Evolutionary conservation across 2,113 vertebrate genomes (phyloP).

Genomic region (Canis aureus): DNA sequence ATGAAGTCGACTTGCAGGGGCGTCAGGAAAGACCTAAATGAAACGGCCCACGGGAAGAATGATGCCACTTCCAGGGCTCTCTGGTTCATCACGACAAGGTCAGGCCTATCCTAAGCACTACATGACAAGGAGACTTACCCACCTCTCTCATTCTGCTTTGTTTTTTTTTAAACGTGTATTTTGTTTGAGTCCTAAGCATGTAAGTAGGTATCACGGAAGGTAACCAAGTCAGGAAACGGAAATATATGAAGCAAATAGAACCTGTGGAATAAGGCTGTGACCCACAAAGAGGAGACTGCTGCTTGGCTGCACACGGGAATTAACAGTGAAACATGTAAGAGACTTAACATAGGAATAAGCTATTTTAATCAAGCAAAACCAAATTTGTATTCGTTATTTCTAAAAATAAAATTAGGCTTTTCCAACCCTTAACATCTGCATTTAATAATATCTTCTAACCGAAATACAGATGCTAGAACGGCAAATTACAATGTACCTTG

Average conservation of each 20-base stretch:
- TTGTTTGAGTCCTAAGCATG: conserved; percentile 37
- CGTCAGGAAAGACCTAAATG: not conserved
- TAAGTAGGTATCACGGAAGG: not conserved
- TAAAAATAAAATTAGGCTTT: conserved; percentile 90
- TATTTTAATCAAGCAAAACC: conserved; percentile 89
- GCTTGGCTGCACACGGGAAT: conserved; percentile 29
- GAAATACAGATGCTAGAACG: conserved; percentile 89
- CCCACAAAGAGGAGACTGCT: not conserved
- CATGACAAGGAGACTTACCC: not conserved
- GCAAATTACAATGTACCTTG: conserved; percentile 86
- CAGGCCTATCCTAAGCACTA: not conserved
- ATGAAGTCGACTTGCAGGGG: not conserved
- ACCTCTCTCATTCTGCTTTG: not conserved
- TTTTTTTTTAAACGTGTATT: conserved; percentile 31
- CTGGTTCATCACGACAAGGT: not conserved
- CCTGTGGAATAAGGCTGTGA: not conserved
- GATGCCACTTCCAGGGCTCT: not conserved
- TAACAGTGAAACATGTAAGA: conserved; percentile 74
- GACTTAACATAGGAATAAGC: conserved; percentile 86
- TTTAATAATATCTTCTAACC: conserved; percentile 90
- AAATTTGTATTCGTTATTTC: conserved; percentile 87
- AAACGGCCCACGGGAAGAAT: not conserved
- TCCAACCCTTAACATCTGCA: conserved; percentile 89
- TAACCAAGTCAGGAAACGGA: conserved; percentile 29
- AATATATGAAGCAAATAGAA: not conserved